Percentiles rank a stretch among this genome's conserved stretches.
Conservation (phyloP, 2,888 invertebrate genomes). For the Scaeva pyrastri region DNA sequence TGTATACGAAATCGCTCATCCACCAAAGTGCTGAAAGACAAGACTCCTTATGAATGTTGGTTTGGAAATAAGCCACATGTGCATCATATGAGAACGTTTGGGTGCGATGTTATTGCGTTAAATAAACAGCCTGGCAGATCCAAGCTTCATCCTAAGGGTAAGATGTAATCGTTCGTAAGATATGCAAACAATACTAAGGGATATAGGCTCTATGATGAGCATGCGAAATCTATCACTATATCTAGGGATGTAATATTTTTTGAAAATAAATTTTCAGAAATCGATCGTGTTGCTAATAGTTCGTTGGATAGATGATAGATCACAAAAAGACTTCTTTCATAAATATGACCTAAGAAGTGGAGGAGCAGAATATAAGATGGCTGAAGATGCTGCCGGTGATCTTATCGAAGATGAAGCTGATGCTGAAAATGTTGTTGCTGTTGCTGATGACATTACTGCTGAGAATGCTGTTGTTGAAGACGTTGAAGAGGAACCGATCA, state of each 20-base stretch:
- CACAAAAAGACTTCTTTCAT: background rate
- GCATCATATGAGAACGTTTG: slow-evolving; percentile 66
- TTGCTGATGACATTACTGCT: background rate
- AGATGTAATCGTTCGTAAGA: slow-evolving; percentile 62
- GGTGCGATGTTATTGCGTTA: slow-evolving; percentile 61
- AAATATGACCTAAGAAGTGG: too few species aligned
- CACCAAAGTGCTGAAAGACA: slow-evolving; percentile 52
- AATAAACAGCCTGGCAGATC: slow-evolving; percentile 52
- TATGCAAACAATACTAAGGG: slow-evolving; percentile 60
- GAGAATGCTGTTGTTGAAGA: background rate
- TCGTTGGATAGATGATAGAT: background rate
- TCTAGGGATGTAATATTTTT: slow-evolving; percentile 74
- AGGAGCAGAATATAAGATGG: background rate
- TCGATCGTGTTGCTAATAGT: background rate
- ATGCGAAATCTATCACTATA: slow-evolving; percentile 49
- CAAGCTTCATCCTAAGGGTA: slow-evolving; percentile 67
- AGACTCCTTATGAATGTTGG: slow-evolving; percentile 72
- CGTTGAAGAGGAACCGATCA: background rate
- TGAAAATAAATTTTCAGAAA: slow-evolving; percentile 63
- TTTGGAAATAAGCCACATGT: slow-evolving; percentile 64
- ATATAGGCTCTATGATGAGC: slow-evolving; percentile 63
- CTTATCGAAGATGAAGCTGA: background rate
- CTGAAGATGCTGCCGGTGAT: background rate
- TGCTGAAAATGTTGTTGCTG: background rate
- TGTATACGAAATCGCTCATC: slow-evolving; percentile 73